These are phyloP conservation scores for Atractosteus spatula DNA, from an alignment of 2,113 vertebrate genomes.

Conservation along the genomic window DNA sequence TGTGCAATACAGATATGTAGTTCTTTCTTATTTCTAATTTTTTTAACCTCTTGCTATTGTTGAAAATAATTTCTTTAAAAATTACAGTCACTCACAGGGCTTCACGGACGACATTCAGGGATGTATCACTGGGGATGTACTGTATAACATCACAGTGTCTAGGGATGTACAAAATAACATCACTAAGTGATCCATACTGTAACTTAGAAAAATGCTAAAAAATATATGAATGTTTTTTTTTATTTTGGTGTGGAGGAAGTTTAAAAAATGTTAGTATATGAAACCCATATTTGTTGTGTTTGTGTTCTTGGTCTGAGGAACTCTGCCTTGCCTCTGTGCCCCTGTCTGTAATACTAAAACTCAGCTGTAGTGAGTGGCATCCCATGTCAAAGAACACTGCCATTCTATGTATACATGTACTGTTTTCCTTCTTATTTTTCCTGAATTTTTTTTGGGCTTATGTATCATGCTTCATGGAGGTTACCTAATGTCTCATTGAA, in stretches of 20 bases:
- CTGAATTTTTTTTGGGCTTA: constrained; percentile 55
- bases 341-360: constrained; percentile 27
- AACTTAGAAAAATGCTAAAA: no score
- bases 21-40: no score
- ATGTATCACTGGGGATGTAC: no score
- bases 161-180: no score
- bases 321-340: constrained; percentile 32
- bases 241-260: neutral
- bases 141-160: no score
- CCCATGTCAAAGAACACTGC: constrained; percentile 42
- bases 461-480: constrained; percentile 44
- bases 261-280: neutral
- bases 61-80: no score
- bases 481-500: constrained; percentile 38
- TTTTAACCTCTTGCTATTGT: no score
- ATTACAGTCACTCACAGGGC: no score
- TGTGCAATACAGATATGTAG: no score
- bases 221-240: neutral
- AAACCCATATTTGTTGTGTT: neutral
- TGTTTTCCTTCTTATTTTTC: constrained; percentile 54
- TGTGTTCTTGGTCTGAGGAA: constrained; percentile 21
- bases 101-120: no score
- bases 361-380: constrained; percentile 19
- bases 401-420: constrained; percentile 52
- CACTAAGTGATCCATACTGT: no score